A percentile compares a stretch with the other conserved stretches of the same genome.
Evolutionary conservation across 2,888 invertebrate genomes (phyloP).

Genomic region (Chirona hameri): DNA sequence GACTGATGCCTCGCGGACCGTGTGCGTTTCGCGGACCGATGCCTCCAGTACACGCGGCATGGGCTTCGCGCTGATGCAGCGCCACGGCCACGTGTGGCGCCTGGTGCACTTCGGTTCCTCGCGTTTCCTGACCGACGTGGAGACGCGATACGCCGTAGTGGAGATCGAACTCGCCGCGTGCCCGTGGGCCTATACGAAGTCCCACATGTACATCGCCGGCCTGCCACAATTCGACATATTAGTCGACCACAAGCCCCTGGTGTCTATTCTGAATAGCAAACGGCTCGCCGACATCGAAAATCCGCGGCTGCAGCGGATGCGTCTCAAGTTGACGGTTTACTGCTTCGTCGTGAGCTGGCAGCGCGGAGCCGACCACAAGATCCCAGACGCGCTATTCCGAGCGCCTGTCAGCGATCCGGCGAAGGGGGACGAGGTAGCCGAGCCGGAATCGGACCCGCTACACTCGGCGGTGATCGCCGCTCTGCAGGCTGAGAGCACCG

Average conservation of each 20-base stretch:
- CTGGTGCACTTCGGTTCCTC: not conserved
- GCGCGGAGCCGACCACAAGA: not conserved
- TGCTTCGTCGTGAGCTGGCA: not conserved
- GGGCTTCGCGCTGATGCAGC: not conserved
- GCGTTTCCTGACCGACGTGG: not conserved
- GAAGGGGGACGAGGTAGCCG: not conserved
- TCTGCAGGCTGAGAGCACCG: too few species aligned
- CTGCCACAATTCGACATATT: not conserved
- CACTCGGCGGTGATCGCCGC: too few species aligned
- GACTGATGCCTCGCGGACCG: not conserved
- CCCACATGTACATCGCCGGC: not conserved
- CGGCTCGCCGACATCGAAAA: not conserved
- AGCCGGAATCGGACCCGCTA: too few species aligned
- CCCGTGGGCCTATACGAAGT: not conserved
- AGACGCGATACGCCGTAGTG: not conserved
- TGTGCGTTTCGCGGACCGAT: too few species aligned
- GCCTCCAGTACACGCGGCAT: not conserved
- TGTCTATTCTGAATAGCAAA: not conserved
- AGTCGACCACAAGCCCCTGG: not conserved
- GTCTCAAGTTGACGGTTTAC: not conserved
- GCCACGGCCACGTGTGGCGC: not conserved
- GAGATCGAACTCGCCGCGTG: not conserved
- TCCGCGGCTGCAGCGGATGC: too few species aligned
- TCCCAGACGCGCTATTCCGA: too few species aligned
- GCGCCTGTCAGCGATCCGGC: not conserved